Percentiles rank a stretch among this genome's conserved stretches.
Conservation (phyloP, 2,113 vertebrate species). For the Craseonycteris thonglongyai region DNA sequence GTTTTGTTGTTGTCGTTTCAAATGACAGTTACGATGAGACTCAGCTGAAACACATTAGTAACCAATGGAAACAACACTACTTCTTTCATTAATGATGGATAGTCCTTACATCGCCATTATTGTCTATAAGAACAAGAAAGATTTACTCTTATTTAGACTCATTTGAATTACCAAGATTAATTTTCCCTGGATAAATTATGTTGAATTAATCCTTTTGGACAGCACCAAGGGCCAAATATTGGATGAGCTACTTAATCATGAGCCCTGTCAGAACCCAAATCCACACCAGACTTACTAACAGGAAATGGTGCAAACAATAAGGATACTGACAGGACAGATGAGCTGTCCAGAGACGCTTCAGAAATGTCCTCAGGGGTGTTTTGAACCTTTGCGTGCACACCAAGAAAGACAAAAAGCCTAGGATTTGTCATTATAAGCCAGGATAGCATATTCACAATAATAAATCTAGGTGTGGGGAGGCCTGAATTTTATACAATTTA, state of each 20-base stretch:
- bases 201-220: conserved; percentile 44
- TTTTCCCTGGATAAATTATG: conserved; percentile 29
- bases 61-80: not conserved
- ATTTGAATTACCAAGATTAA: conserved; percentile 42
- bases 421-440: not conserved
- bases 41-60: not conserved
- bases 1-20: not conserved
- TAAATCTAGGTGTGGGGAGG: not conserved
- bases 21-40: not conserved
- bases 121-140: conserved; percentile 21
- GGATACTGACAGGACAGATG: not conserved
- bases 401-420: not conserved
- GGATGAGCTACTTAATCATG: conserved; percentile 34
- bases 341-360: not conserved
- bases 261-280: not conserved
- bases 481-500: not conserved
- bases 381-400: not conserved
- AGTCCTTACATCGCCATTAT: not conserved
- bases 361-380: not conserved
- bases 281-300: not conserved
- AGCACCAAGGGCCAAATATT: not conserved
- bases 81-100: not conserved
- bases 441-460: not conserved
- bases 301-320: not conserved
- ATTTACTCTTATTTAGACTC: conserved; percentile 24